Evolutionary conservation across 2,113 vertebrate genomes (phyloP).

Genomic region (Cavia porcellus): DNA sequence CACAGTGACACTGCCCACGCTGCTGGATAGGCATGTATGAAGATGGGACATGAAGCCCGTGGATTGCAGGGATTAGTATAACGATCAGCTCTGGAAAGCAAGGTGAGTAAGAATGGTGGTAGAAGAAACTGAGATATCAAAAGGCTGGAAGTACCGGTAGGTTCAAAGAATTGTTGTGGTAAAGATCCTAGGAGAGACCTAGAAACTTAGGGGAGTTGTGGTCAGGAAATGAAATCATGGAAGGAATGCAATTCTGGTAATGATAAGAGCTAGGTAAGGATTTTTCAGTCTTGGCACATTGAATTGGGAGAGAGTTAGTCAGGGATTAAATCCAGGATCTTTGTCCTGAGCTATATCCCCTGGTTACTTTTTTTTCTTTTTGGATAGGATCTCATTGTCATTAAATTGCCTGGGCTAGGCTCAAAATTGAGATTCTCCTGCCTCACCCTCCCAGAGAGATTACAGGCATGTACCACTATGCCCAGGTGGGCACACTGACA

Average conservation of each 20-base stretch:
- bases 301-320: background rate
- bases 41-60: background rate
- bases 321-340: background rate
- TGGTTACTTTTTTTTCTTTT: background rate
- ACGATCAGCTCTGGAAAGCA: background rate
- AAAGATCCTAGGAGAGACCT: background rate
- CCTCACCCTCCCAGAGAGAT: background rate
- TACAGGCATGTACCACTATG: background rate
- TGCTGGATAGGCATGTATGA: background rate
- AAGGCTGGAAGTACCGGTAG: background rate
- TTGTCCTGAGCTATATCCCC: background rate
- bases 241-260: background rate
- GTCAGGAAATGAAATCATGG: constrained; percentile 24
- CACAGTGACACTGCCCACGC: too few species aligned
- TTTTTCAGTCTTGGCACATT: constrained; percentile 1
- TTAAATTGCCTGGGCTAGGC: background rate
- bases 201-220: background rate
- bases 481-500: background rate
- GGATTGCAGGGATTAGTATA: background rate
- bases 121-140: background rate
- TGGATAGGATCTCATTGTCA: background rate
- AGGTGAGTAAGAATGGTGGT: background rate
- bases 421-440: background rate
- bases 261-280: constrained; percentile 14
- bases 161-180: background rate